These are phyloP conservation scores for Volucella bombylans DNA, from an alignment of 2,888 invertebrate species.

Conservation along the genomic window DNA sequence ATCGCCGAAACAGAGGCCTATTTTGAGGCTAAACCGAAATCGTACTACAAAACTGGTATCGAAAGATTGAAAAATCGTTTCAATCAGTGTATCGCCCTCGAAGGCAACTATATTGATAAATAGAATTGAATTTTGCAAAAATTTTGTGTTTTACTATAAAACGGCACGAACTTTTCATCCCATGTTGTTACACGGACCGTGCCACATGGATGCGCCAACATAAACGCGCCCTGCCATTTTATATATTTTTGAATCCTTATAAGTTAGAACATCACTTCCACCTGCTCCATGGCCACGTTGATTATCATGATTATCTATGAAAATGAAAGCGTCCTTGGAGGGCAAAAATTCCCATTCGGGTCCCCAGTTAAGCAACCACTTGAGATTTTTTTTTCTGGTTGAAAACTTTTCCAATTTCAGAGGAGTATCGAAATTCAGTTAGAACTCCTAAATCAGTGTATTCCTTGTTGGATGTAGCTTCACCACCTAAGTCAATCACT, in stretches of 20 bases:
- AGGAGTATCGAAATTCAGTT: slow-evolving; percentile 87
- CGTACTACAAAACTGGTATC: too few species aligned
- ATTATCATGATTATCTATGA: slow-evolving; percentile 96
- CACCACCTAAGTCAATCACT: slow-evolving; percentile 87
- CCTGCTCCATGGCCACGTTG: slow-evolving; percentile 89
- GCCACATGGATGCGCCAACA: slow-evolving; percentile 93
- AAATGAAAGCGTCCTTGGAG: slow-evolving; percentile 86
- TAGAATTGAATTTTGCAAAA: too few species aligned
- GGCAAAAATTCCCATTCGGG: slow-evolving; percentile 86
- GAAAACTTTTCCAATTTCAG: slow-evolving; percentile 84
- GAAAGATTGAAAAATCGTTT: too few species aligned
- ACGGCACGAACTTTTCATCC: too few species aligned
- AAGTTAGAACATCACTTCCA: slow-evolving; percentile 86
- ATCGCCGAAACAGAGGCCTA: too few species aligned
- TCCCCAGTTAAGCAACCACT: slow-evolving; percentile 87
- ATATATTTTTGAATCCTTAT: slow-evolving; percentile 87
- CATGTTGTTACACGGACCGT: slow-evolving; percentile 88
- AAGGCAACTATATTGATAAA: too few species aligned
- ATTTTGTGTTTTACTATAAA: too few species aligned
- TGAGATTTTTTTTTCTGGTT: slow-evolving; percentile 85
- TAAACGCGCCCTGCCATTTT: slow-evolving; percentile 93
- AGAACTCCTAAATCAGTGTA: slow-evolving; percentile 86
- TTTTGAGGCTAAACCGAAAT: too few species aligned
- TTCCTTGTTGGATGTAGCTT: slow-evolving; percentile 83
- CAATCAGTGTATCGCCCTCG: too few species aligned